These are phyloP conservation scores for Temnopleurus reevesii DNA, from an alignment of 53 echinoderm and acorn worm species.

Conservation along the genomic window DNA sequence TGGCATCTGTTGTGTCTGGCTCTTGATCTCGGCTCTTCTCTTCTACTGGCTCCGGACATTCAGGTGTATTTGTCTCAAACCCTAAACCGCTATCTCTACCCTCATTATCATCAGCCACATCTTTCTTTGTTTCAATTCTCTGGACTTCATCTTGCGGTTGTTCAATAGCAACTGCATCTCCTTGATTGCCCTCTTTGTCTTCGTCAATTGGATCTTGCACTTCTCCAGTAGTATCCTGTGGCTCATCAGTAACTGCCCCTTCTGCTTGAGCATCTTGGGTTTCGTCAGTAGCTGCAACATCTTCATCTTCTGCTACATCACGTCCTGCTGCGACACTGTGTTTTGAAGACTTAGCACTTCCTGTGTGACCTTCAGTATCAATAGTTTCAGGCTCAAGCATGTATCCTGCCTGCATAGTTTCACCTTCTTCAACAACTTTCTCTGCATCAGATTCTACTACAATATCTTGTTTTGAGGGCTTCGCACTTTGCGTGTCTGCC, in stretches of 20 bases:
- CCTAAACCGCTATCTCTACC: conserved; percentile 32
- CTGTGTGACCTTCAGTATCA: too few relatives aligned
- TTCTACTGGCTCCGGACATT: background rate
- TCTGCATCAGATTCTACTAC: background rate
- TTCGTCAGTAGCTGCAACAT: background rate
- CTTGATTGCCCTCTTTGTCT: background rate
- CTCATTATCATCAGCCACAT: background rate
- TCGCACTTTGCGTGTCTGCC: background rate
- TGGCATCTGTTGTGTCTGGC: background rate
- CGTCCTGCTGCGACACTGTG: background rate
- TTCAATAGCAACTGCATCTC: background rate
- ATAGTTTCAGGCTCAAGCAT: too few relatives aligned
- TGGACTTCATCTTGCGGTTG: background rate
- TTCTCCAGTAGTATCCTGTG: background rate
- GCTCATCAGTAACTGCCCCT: background rate
- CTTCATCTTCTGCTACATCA: background rate
- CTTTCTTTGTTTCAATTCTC: background rate
- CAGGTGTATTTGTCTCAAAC: background rate
- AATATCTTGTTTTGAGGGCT: background rate
- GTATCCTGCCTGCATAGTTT: too few relatives aligned
- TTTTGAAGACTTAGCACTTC: background rate
- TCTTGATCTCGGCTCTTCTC: background rate
- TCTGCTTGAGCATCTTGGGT: background rate
- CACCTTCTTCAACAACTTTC: background rate
- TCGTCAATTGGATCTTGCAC: background rate